Base-by-base conservation (phyloP, 2,113 vertebrate species). In the Brachypteracias leptosomus region DNA sequence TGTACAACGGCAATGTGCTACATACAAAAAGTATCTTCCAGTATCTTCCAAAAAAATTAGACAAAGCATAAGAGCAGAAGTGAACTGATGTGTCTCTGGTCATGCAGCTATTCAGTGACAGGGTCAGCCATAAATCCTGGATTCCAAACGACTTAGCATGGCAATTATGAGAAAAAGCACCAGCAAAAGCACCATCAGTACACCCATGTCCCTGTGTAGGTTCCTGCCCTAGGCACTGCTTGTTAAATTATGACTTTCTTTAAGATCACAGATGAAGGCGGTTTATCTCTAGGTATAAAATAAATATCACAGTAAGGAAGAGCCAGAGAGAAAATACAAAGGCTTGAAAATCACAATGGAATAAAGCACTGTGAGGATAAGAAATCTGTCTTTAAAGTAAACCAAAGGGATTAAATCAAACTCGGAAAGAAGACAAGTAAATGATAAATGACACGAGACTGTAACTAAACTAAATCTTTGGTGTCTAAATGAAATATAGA, bases 331-430 rank as follows among this genome's bases (percentile, higher is more conserved):
- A 57, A 85, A 83, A 52, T 9, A 83, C 33, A 52, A 88, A 93
- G 49, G 58, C 40, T 52, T 71, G 67, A 71, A 68, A 82, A 70
- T 79, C 75, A 85, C 89, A 8, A 3, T 13, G 42, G 87, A 72
- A 55, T 49, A 94, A 35, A 82, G 82, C 58, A 81, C 26, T 7
- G 29, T 8, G 38, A 2, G 13, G 86, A 44, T 81, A 92, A 82
- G 79, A 85, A 87, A 88, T 88, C 87, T 35, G 81, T 42, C 83
- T 91, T 94, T 80, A 75, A 93, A 95, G 81, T 59, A 93, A 96
- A 91, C 19, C 66, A 94, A 40, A 91, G 88, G 80, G 86, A 94
- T 96, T 93, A 88, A 96, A 95, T 95, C 92, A 84, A 93, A 91
- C 74, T 89, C 31, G 5, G 82, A 76, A 83, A 85, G 76, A 54